A percentile compares a stretch with the other conserved stretches of the same genome.
Evolutionary conservation across 2,888 invertebrate species (phyloP).

Genomic region (Pocota personata): DNA sequence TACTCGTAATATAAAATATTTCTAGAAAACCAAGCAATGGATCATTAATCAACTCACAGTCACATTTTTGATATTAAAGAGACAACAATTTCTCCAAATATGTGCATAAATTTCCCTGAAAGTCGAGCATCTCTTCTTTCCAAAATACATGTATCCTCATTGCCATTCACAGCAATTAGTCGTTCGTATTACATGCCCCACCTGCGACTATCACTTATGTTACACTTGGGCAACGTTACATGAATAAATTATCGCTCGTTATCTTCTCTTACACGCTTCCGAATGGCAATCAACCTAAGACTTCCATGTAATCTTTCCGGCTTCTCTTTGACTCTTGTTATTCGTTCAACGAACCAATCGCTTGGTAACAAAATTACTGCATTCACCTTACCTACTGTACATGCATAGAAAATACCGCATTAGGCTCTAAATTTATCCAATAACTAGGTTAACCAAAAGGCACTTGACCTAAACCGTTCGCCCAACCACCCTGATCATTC

Average conservation of each 20-base stretch:
- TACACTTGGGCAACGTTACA: slow-evolving; percentile 42
- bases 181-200: neutral
- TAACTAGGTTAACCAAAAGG: slow-evolving; percentile 60
- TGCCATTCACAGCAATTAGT: slow-evolving; percentile 34
- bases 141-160: neutral
- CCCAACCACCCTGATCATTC: neutral
- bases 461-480: slow-evolving; percentile 59
- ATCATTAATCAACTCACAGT: no score
- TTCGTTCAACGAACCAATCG: slow-evolving; percentile 13
- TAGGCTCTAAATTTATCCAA: neutral
- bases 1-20: no score
- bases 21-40: no score
- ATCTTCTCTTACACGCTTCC: slow-evolving; percentile 1
- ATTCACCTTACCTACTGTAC: neutral
- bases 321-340: neutral
- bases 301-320: neutral
- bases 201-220: slow-evolving; percentile 6
- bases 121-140: neutral
- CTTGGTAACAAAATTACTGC: slow-evolving; percentile 3
- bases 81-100: neutral
- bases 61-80: no score
- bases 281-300: slow-evolving; percentile 12
- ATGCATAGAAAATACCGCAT: slow-evolving; percentile 7
- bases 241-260: slow-evolving; percentile 65
- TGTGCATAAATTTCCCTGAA: neutral